Evolutionary conservation across 2,888 invertebrate genomes (phyloP).

Genomic region (Coenonympha arcania): DNA sequence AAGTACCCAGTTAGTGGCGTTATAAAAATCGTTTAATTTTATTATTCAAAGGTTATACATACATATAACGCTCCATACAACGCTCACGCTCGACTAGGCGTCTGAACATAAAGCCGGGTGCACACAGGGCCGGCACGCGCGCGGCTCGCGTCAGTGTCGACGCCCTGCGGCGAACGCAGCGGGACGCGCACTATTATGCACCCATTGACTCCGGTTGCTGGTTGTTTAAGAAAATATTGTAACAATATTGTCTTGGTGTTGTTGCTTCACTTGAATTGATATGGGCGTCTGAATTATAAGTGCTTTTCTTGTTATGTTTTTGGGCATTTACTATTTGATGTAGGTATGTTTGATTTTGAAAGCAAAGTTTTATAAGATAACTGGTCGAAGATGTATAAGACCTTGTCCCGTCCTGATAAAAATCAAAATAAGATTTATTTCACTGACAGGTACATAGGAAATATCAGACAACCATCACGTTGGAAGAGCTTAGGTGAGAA

Average conservation of each 20-base stretch:
- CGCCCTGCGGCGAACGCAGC: slow-evolving; percentile 45
- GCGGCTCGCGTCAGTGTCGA: slow-evolving; percentile 44
- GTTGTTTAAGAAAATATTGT: slow-evolving; percentile 20
- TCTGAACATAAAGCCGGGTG: slow-evolving; percentile 36
- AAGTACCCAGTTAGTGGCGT: background rate
- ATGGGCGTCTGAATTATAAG: background rate
- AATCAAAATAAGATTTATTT: no score
- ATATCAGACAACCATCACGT: no score
- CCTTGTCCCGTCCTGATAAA: no score
- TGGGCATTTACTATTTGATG: background rate
- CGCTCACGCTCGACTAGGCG: slow-evolving; percentile 18
- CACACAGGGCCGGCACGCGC: slow-evolving; percentile 41
- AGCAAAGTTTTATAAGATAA: no score
- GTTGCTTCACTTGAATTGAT: slow-evolving; percentile 9
- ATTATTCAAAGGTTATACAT: background rate
- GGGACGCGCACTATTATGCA: slow-evolving; percentile 27
- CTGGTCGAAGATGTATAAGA: no score
- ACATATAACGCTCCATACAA: no score
- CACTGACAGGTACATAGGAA: no score
- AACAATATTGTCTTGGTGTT: slow-evolving; percentile 20
- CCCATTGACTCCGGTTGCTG: slow-evolving; percentile 24
- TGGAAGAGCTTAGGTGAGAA: no score
- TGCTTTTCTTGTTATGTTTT: background rate
- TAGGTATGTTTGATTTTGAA: no score
- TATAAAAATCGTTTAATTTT: background rate